Evolutionary conservation across 2,113 vertebrate species (phyloP).

Genomic region (Balaenoptera acutorostrata): DNA sequence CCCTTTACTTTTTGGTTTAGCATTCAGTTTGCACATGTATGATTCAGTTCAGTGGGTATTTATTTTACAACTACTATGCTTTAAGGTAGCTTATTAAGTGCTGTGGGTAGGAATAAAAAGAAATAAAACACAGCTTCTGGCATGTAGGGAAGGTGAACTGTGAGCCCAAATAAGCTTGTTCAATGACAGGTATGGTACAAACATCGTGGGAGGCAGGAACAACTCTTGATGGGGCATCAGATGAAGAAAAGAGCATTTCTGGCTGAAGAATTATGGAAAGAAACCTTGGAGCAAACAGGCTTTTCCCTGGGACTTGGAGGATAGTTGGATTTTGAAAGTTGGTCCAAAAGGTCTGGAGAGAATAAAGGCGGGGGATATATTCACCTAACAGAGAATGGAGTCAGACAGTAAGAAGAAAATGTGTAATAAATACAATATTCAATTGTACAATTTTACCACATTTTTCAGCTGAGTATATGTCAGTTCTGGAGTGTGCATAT

Average conservation of each 20-base stretch:
- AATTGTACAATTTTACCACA: not conserved
- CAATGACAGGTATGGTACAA: not conserved
- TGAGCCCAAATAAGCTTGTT: not conserved
- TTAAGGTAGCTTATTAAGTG: not conserved
- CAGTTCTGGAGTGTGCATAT: not conserved
- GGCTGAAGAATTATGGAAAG: not conserved
- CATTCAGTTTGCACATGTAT: not conserved
- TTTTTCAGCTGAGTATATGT: not conserved
- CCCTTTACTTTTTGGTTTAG: not conserved
- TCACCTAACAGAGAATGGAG: not conserved
- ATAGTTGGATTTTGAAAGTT: not conserved
- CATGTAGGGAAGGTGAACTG: not conserved
- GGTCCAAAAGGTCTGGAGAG: not conserved
- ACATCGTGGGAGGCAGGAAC: not conserved
- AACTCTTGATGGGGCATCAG: not conserved
- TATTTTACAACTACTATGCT: not conserved
- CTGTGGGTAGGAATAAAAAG: not conserved
- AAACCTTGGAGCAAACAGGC: accelerated
- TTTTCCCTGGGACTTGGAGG: not conserved
- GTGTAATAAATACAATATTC: not conserved
- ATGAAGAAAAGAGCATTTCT: not conserved
- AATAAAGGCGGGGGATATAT: not conserved
- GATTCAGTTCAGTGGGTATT: not conserved
- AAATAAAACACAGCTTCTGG: not conserved
- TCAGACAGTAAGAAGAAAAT: not conserved